A percentile compares a stretch with the other conserved stretches of the same genome.
phyloP scores from a whole-genome alignment of 2,888 invertebrate species.

The Antitype chi region DNA sequence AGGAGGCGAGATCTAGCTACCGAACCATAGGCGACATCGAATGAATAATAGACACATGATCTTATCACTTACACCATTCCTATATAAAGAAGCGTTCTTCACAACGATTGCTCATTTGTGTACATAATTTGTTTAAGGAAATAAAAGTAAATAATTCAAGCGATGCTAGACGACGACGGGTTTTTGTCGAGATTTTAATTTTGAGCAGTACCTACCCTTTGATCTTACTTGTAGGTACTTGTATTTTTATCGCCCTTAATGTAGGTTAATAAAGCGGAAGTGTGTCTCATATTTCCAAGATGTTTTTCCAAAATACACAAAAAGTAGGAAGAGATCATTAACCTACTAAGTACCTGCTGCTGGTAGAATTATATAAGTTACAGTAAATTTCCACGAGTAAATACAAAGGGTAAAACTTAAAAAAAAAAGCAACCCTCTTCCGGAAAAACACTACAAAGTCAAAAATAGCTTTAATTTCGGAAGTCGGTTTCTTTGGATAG shows the following conservation, averaged over 20 bases:
- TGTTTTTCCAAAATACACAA: not conserved
- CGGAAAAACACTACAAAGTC: too few relatives aligned
- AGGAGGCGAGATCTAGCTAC: not conserved
- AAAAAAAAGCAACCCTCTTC: too few relatives aligned
- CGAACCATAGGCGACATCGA: not conserved
- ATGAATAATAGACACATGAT: not conserved
- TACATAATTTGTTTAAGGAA: constrained; percentile 75
- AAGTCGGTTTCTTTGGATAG: too few relatives aligned
- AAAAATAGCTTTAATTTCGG: too few relatives aligned
- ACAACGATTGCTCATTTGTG: constrained; percentile 75
- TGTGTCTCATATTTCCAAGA: not conserved
- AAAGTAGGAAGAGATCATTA: not conserved
- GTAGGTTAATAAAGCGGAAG: constrained; percentile 2
- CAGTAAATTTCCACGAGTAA: not conserved
- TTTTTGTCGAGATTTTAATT: constrained; percentile 60
- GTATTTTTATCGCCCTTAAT: not conserved
- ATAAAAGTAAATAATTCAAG: constrained; percentile 72
- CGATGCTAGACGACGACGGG: constrained; percentile 22
- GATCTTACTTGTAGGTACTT: constrained; percentile 23
- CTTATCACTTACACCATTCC: constrained; percentile 57
- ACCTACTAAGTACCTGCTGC: not conserved
- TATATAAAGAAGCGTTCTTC: constrained; percentile 67
- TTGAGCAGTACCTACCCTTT: constrained; percentile 48
- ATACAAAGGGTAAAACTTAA: too few relatives aligned
- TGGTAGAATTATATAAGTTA: not conserved